A percentile compares a stretch with the other conserved stretches of the same genome.
These are phyloP conservation scores for Papilio elwesi DNA, from an alignment of 2,888 invertebrate genomes.

Conservation along the genomic window DNA sequence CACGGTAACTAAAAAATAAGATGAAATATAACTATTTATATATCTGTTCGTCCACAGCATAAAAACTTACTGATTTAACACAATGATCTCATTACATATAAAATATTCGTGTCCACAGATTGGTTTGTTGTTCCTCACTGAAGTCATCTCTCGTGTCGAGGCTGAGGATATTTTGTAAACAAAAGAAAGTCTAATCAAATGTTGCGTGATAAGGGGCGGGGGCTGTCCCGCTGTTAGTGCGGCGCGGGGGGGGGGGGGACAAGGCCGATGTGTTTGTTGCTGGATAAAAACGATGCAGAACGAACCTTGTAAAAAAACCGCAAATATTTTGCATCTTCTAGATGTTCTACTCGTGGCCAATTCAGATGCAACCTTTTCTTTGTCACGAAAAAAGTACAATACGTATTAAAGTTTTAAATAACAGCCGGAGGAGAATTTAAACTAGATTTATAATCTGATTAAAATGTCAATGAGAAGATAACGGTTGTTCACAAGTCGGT, in stretches of 20 bases:
- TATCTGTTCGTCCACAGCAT: no score
- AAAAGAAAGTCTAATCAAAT: conserved; percentile 33
- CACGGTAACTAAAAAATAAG: no score
- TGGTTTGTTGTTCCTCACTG: conserved; percentile 17
- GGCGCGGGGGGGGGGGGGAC: conserved; percentile 22
- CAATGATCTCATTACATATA: neutral
- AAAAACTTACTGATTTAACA: neutral
- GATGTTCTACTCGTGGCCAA: no score
- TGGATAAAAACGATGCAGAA: neutral
- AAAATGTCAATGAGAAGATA: conserved; percentile 11
- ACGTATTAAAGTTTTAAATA: no score
- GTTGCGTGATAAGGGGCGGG: conserved; percentile 13
- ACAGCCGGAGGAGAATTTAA: no score
- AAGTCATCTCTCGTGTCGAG: conserved; percentile 19
- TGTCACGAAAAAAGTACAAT: no score
- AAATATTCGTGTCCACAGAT: neutral
- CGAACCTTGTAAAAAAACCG: neutral
- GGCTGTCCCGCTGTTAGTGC: neutral
- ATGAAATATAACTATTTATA: no score
- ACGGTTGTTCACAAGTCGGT: conserved; percentile 6
- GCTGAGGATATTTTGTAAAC: conserved; percentile 30
- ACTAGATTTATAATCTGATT: no score
- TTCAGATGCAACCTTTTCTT: no score
- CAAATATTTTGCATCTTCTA: no score
- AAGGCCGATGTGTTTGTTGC: neutral